Base-by-base conservation (phyloP, 1,140 invertebrate genomes). In the Drosophila pachea region DNA sequence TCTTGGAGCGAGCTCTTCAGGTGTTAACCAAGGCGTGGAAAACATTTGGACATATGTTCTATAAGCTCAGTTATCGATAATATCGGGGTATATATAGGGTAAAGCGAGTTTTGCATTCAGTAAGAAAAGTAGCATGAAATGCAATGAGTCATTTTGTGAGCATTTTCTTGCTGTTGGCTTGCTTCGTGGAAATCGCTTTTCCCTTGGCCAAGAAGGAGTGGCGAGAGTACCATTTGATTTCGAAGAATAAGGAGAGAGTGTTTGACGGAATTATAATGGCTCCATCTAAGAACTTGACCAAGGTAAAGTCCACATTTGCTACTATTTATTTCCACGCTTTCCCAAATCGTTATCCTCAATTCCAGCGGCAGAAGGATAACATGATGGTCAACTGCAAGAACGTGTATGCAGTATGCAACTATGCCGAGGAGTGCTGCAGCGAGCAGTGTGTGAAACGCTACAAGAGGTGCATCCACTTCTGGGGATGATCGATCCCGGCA, bases 391-490 rank as follows among this genome's bases (percentile, higher is more conserved):
- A 14, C 7, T 45, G 43, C 45, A 29, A 6, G 9, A 9, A 11
- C 0, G 45, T 47, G 16, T 22, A 11, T 9, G 2, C 22, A 29
- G 11, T 2, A 11, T 47, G 45, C 2, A 9, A 5, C 4, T 11
- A 47, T n/a, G 29, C 48, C n/a, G 48, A 49, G 6, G 52, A 54
- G 11, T 54, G 52, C 9, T 40, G 35, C 16, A 7, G 14, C 0
- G 11, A 2, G 50, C 35, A 40, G 7, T 53, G 33, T 8, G 14
- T 38, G 9, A 54, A 40, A 14, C 16, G 2, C 38, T 14, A 29
- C 16, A 40, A 22, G 14, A 36, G 50, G 6, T 53, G 35, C 8
- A 33, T 38, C 2, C 32, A 35, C 49, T 53, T 53, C 16, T 53
- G 14, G 50, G n/a, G 5, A 7, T 49, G 9, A 49, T 31, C 11